Evolutionary conservation across 2,888 invertebrate genomes (phyloP).

Genomic region (Eristalinus sepulchralis): DNA sequence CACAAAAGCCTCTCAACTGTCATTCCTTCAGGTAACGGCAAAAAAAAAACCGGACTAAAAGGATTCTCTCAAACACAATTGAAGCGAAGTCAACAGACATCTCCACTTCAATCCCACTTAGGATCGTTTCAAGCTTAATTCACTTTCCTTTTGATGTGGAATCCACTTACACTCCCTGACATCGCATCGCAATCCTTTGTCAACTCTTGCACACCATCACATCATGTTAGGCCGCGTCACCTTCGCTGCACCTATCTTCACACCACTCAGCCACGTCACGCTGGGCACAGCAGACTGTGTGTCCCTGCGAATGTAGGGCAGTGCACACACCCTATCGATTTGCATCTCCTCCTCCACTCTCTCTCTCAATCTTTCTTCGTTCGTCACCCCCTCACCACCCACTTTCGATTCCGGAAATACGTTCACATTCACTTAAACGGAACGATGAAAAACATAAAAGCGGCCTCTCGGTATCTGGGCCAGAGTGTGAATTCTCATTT

Average conservation of each 20-base stretch:
- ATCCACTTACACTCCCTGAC: neutral
- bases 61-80: neutral
- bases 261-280: neutral
- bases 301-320: slow-evolving; percentile 30
- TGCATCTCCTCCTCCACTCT: neutral
- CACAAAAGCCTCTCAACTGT: neutral
- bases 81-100: neutral
- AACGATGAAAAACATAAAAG: slow-evolving; percentile 44
- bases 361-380: neutral
- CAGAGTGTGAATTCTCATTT: slow-evolving; percentile 51
- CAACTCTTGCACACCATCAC: neutral
- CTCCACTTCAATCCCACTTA: neutral
- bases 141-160: neutral
- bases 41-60: neutral
- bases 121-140: neutral
- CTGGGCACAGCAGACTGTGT: slow-evolving; percentile 9
- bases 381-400: slow-evolving; percentile 41
- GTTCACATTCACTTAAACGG: slow-evolving; percentile 43
- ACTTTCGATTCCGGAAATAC: slow-evolving; percentile 52
- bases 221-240: slow-evolving; percentile 1
- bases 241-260: neutral
- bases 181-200: neutral
- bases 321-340: neutral
- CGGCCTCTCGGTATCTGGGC: slow-evolving; percentile 46
- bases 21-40: neutral